phyloP scores from a whole-genome alignment of 2,113 vertebrate species.

The Gasterosteus aculeatus region DNA sequence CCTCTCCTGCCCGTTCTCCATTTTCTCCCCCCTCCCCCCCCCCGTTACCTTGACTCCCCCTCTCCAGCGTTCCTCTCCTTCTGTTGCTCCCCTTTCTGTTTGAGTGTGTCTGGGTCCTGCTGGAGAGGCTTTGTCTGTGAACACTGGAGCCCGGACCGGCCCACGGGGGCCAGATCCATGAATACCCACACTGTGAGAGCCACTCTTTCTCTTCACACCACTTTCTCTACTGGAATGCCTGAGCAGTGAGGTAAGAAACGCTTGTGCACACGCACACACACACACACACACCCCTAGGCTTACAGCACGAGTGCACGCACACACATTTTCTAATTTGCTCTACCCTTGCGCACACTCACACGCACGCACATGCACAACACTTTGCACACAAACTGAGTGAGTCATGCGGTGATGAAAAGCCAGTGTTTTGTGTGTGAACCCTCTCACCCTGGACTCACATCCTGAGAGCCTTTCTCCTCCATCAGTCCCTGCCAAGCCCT shows the following conservation, averaged over 20 bases:
- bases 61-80: conserved; percentile 61
- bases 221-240: conserved; percentile 83
- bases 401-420: conserved; percentile 84
- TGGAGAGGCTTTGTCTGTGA: conserved; percentile 81
- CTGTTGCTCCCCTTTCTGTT: conserved; percentile 69
- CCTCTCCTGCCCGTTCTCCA: conserved; percentile 45
- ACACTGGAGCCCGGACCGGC: conserved; percentile 76
- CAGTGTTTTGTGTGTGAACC: conserved; percentile 83
- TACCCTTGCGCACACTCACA: conserved; percentile 18
- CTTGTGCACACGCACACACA: conserved; percentile 41
- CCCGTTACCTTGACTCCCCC: conserved; percentile 65
- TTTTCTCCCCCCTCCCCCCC: conserved; percentile 63
- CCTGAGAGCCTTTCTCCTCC: conserved; percentile 82
- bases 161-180: conserved; percentile 79
- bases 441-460: conserved; percentile 82
- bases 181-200: conserved; percentile 85
- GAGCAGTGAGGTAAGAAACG: conserved; percentile 82
- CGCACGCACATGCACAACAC: conserved; percentile 55
- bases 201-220: conserved; percentile 81
- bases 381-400: conserved; percentile 74
- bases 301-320: conserved; percentile 30
- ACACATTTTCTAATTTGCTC: conserved; percentile 64
- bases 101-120: conserved; percentile 75
- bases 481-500: conserved; percentile 79
- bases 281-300: conserved; percentile 53